A percentile compares a stretch with the other conserved stretches of the same genome.
phyloP scores from a whole-genome alignment of 2,797 vertebrate genomes.

The Xerus rutilus region DNA sequence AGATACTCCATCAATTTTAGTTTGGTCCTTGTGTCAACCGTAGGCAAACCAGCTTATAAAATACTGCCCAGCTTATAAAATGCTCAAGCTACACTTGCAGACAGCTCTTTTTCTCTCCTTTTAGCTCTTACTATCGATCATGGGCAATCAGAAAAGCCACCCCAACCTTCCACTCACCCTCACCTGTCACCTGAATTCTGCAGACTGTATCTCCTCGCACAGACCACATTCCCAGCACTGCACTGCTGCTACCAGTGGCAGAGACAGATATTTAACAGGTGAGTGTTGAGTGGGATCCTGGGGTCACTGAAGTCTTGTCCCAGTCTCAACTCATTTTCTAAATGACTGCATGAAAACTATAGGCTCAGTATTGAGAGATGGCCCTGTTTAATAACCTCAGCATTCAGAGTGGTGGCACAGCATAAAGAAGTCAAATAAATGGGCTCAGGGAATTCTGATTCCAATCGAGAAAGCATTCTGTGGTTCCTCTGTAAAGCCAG shows the following conservation, averaged over 20 bases:
- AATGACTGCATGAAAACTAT: neutral
- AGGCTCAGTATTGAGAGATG: neutral
- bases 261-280: neutral
- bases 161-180: neutral
- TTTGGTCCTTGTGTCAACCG: neutral
- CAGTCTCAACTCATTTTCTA: neutral
- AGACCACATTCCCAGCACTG: neutral
- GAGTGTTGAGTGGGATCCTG: neutral
- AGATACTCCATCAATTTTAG: neutral
- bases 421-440: constrained; percentile 47
- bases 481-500: neutral
- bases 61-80: neutral
- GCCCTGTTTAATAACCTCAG: constrained; percentile 17
- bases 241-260: neutral
- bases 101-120: neutral
- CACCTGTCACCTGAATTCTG: neutral
- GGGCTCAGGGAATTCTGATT: neutral
- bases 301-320: neutral
- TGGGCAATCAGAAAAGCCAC: neutral
- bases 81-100: neutral
- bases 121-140: neutral
- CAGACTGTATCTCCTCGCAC: neutral
- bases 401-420: neutral
- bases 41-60: neutral
- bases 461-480: neutral